Conservation (phyloP, 2,888 invertebrate genomes). For the Pollenia labialis region DNA sequence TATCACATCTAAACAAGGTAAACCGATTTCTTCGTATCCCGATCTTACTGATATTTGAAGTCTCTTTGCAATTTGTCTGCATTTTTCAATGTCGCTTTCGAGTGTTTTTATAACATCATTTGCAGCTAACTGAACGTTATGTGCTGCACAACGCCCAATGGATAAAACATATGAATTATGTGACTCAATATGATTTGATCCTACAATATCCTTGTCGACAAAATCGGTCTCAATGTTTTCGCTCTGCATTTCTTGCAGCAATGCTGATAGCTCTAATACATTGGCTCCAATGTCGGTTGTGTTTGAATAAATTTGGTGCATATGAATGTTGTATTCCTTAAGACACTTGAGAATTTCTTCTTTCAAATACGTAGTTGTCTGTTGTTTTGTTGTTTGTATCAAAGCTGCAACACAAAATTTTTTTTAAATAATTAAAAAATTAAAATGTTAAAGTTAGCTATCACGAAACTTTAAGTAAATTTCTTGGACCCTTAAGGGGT, state of each 20-base stretch:
- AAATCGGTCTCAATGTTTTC: background rate
- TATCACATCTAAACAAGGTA: slow-evolving; percentile 23
- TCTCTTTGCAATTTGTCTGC: slow-evolving; percentile 14
- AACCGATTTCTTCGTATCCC: slow-evolving; percentile 16
- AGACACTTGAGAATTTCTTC: slow-evolving; percentile 65
- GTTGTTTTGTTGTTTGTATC: slow-evolving; percentile 49
- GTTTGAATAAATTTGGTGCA: slow-evolving; percentile 64
- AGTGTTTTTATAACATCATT: slow-evolving; percentile 29
- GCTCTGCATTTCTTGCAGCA: slow-evolving; percentile 55
- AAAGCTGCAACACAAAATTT: background rate
- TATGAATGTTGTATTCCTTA: slow-evolving; percentile 63
- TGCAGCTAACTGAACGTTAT: slow-evolving; percentile 14
- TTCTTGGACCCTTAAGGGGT: too few species aligned
- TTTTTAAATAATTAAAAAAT: too few species aligned
- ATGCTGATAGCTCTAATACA: slow-evolving; percentile 58
- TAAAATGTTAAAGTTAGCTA: too few species aligned
- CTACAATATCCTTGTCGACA: background rate
- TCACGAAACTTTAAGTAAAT: too few species aligned
- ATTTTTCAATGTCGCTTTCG: background rate
- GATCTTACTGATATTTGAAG: slow-evolving; percentile 1
- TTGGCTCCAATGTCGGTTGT: slow-evolving; percentile 70
- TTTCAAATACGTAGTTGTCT: slow-evolving; percentile 59
- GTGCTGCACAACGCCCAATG: background rate
- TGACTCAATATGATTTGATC: background rate
- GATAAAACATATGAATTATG: background rate